Evolutionary conservation across 2,113 vertebrate genomes (phyloP).

Genomic region (Myrmecobius fasciatus): DNA sequence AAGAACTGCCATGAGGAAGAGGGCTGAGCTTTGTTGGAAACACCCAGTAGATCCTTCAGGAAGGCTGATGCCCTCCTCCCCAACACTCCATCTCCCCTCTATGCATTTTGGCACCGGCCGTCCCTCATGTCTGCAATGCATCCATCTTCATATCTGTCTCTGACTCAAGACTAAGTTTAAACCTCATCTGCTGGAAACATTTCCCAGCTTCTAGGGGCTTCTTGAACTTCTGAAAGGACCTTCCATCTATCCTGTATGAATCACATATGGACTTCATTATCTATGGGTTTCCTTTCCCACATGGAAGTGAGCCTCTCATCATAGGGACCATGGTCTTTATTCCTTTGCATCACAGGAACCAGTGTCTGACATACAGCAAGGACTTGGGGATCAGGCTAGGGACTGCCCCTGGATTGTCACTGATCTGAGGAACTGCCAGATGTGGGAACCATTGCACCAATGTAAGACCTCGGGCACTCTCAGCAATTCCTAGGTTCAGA

Average conservation of each 20-base stretch:
- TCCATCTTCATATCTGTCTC: background rate
- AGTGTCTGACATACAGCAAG: background rate
- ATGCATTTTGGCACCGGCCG: background rate
- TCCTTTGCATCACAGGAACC: background rate
- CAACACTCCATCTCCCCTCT: background rate
- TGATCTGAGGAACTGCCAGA: background rate
- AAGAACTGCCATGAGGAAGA: background rate
- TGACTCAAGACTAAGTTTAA: background rate
- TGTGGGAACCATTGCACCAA: background rate
- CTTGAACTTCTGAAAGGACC: background rate
- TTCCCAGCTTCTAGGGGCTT: background rate
- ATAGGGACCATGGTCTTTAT: background rate
- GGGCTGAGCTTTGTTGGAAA: background rate
- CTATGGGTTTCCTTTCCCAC: background rate
- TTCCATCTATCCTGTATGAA: background rate
- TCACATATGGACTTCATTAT: accelerated
- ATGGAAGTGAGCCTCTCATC: background rate
- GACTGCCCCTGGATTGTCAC: background rate
- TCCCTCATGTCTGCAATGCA: background rate
- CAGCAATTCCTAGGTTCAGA: background rate
- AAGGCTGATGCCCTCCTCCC: background rate
- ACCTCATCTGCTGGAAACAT: background rate
- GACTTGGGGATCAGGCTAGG: background rate
- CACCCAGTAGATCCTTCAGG: no score
- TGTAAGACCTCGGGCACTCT: background rate